Evolutionary conservation across 92 coral and sea anemone genomes (phyloP).

Genomic region (Actinostola sp.): DNA sequence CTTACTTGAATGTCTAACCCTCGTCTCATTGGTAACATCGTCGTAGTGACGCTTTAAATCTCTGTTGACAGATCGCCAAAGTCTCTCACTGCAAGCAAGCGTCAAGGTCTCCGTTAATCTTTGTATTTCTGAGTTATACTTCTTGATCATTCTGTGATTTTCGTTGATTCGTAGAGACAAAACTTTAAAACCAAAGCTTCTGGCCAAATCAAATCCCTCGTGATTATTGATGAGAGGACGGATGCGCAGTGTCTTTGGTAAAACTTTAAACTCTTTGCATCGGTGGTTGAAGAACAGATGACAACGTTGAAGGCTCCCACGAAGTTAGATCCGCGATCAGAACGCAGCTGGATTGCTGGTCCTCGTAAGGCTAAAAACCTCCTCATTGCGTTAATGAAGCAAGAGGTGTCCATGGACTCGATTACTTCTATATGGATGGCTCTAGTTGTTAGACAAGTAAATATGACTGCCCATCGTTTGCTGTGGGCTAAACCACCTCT

Average conservation of each 20-base stretch:
- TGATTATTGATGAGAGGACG: slow-evolving; percentile 15
- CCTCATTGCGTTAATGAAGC: too few relatives aligned
- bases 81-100: background rate
- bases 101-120: background rate
- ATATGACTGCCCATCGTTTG: too few relatives aligned
- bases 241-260: slow-evolving; percentile 15
- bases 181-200: slow-evolving; percentile 6
- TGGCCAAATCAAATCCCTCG: slow-evolving; percentile 16
- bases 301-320: too few relatives aligned
- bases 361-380: too few relatives aligned
- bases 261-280: slow-evolving; percentile 2
- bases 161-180: slow-evolving; percentile 11
- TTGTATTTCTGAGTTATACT: background rate
- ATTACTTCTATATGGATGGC: too few relatives aligned
- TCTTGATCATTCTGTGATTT: slow-evolving; percentile 4
- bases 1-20: background rate
- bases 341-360: too few relatives aligned
- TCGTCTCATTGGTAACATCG: slow-evolving; percentile 2
- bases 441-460: too few relatives aligned
- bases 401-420: too few relatives aligned
- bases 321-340: too few relatives aligned
- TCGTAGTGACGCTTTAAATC: background rate
- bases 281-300: slow-evolving; percentile 21
- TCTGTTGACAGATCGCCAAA: slow-evolving; percentile 9
- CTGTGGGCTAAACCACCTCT: too few relatives aligned